Evolutionary conservation across 2,797 vertebrate species (phyloP), one percentile per base, ranked within the genome.

Genomic region (Toxotes lorentzi): DNA sequence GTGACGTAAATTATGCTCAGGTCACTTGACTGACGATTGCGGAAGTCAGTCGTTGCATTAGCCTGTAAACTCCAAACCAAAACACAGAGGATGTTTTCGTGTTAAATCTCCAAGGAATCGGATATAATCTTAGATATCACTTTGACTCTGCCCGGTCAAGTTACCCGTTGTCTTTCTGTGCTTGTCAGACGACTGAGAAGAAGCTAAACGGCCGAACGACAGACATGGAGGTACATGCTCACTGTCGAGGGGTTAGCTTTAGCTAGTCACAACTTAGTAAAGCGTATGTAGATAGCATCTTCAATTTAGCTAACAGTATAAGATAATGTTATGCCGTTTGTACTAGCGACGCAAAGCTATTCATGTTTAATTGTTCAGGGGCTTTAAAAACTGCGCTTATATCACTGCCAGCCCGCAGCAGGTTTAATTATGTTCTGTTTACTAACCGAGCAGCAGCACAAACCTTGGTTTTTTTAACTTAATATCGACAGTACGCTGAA

Each of bases 171-270:
- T 68, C 23, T 34, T 1, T 16, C 38, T 23, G 62, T 34, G 50
- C 32, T 27, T 67, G 69, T 59, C 73, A 65, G 59, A 50, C 62
- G 70, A 69, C 63, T 14, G 64, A 47, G 60, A 77, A 73, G 68
- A 0, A 43, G 30, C 19, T 54, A n/a, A 82, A 78, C 53, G 62
- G 30, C 63, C 61, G 43, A n/a, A 9, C 63, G 71, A 48, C 74
- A 12, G 60, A 88, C 67, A 95, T 95, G 94, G 94, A 95, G 92
- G 94, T 95, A 92, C 91, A 85, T 53, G 60, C 58, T 78, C 23
- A 64, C 27, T 66, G 67, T 87, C 51, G 38, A 70, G 45, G 32
- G 45, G 27, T 87, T 91, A 88, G 89, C 89, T 71, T 87, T 79
- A 88, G 88, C 86, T 38, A n/a, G 23, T 3, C 19, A 47, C 32